Evolutionary conservation across 2,888 invertebrate species (phyloP).

Genomic region (Doris montereyensis): DNA sequence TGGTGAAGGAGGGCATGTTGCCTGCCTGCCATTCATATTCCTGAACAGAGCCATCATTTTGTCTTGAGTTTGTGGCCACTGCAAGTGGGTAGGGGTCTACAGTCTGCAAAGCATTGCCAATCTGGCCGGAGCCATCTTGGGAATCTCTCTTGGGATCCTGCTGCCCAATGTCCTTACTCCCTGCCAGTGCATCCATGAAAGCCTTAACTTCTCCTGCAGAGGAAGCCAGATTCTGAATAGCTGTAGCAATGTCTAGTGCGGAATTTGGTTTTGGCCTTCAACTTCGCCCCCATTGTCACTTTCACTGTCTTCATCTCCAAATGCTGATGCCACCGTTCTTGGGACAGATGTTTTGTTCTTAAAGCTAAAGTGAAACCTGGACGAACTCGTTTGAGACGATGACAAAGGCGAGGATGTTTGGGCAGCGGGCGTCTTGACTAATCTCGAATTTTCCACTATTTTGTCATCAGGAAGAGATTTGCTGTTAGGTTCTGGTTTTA

Average conservation of each 20-base stretch:
- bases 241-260: no score
- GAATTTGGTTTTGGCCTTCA: no score
- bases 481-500: no score
- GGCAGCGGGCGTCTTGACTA: no score
- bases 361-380: conserved; percentile 33
- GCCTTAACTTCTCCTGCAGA: neutral
- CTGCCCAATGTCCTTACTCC: neutral
- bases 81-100: conserved; percentile 41
- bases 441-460: no score
- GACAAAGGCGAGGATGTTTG: neutral
- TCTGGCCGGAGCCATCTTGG: no score
- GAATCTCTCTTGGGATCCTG: no score
- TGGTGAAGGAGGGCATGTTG: neutral
- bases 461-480: no score
- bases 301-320: conserved; percentile 40
- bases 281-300: neutral
- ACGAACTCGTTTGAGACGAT: no score
- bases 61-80: conserved; percentile 43
- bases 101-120: neutral
- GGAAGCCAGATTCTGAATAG: neutral
- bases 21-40: neutral
- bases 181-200: neutral
- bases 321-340: conserved; percentile 27
- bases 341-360: conserved; percentile 30
- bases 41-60: conserved; percentile 27